These are phyloP conservation scores for Maconellicoccus hirsutus DNA, from an alignment of 1,140 invertebrate species.

Conservation along the genomic window DNA sequence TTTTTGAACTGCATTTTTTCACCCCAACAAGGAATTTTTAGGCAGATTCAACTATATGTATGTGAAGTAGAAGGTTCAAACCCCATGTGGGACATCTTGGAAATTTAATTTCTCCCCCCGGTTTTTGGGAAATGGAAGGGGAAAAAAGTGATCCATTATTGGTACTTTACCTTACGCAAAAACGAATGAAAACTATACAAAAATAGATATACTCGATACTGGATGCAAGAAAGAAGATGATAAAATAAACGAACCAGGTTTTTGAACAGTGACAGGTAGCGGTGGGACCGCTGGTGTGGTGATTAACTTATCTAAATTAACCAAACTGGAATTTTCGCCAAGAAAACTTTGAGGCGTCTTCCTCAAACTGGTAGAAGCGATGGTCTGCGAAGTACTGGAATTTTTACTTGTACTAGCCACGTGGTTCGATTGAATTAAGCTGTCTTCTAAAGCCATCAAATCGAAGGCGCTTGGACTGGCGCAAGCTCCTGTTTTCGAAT, in stretches of 20 bases:
- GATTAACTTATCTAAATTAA: constrained; percentile 90
- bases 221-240: neutral
- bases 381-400: constrained; percentile 2
- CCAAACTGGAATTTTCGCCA: constrained; percentile 83
- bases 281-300: constrained; percentile 37
- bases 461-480: constrained; percentile 53
- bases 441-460: constrained; percentile 46
- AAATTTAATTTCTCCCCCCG: neutral
- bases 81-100: too few relatives aligned
- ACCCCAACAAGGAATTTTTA: too few relatives aligned
- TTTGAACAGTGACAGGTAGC: constrained; percentile 25
- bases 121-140: too few relatives aligned
- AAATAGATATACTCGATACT: neutral
- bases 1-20: too few relatives aligned
- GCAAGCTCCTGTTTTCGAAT: constrained; percentile 32
- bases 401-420: neutral
- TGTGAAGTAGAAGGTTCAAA: too few relatives aligned
- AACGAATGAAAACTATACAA: neutral
- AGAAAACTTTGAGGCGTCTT: constrained; percentile 87
- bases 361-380: constrained; percentile 43
- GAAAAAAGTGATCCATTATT: too few relatives aligned
- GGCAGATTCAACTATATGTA: too few relatives aligned
- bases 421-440: neutral
- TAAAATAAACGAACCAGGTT: constrained; percentile 25
- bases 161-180: too few relatives aligned